These are phyloP conservation scores for Gymnorhina tibicen DNA, from an alignment of 2,113 vertebrate genomes.

Conservation along the genomic window DNA sequence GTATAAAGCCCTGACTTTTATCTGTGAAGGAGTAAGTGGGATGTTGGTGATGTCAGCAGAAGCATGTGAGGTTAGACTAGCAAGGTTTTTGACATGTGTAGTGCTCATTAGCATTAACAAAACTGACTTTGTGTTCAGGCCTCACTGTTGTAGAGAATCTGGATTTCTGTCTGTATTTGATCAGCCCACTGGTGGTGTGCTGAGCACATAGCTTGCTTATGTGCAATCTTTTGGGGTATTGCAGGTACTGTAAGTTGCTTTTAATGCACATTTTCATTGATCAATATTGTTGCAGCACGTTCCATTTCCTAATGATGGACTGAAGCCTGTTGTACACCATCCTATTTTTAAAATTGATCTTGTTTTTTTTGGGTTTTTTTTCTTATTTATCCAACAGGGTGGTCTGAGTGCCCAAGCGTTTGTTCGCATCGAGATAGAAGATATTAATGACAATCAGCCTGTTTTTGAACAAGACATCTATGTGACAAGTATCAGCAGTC, in stretches of 20 bases:
- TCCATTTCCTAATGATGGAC: neutral
- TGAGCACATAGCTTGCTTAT: neutral
- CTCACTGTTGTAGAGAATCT: fast-evolving
- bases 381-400: constrained; percentile 76
- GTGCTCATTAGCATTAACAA: neutral
- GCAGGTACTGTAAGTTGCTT: neutral
- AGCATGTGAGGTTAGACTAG: neutral
- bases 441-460: constrained; percentile 88
- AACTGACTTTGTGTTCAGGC: neutral
- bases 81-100: neutral
- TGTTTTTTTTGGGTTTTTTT: neutral
- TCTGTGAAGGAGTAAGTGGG: neutral
- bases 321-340: neutral
- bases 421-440: constrained; percentile 87
- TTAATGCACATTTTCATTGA: neutral
- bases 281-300: neutral
- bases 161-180: neutral
- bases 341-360: neutral
- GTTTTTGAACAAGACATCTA: constrained; percentile 83
- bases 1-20: neutral
- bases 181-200: neutral
- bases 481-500: constrained; percentile 81
- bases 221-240: neutral
- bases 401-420: constrained; percentile 88
- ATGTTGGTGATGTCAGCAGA: neutral